Base-by-base conservation (phyloP, 2,113 vertebrate genomes). In the Uria aalge region DNA sequence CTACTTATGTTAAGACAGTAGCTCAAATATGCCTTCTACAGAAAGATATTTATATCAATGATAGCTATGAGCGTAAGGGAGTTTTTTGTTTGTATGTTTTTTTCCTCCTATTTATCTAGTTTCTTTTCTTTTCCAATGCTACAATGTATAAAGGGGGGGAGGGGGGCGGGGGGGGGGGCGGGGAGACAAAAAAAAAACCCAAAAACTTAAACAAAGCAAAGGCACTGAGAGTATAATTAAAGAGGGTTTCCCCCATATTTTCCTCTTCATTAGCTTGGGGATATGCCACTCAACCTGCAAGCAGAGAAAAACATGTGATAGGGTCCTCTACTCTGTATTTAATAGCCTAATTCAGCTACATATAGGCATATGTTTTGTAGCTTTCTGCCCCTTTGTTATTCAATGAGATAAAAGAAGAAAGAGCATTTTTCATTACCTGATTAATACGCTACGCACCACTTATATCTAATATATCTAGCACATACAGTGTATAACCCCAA, bases 51-150 rank as follows among this genome's bases (percentile, higher is more conserved):
- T n/a, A 21, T 69, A 79, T 69, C 0, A 1, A 18, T 75, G 41
- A 66, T 26, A 82, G n/a, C 36, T 69, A 47, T 56, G 55, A 94
- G 60, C 9, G 4, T 55, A 23, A 7, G 11, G 13, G 7, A 1
- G 0, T 1, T 24, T 32, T 63, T 64, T 14, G 20, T 52, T 60
- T 60, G 8, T n/a, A 18, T 36, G 9, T 3, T 5, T 26, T 84
- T 76, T 68, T n/a, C 18, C 8, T 66, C 10, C 3, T 62, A 15
- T 76, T 87, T 69, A 11, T 66, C 19, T 29, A 12, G 2, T 60
- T 85, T 32, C 1, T 71, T 80, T 93, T 29, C 11, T 69, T 76
- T 83, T 22, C 5, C 1, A 22, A 6, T 63, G 27, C 1, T 56
- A 22, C 24, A 47, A 13, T 21, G 1, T 32, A 38, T 26, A 43